These are phyloP conservation scores for Bambusicola thoracicus DNA, from an alignment of 2,113 vertebrate genomes.

Conservation along the genomic window DNA sequence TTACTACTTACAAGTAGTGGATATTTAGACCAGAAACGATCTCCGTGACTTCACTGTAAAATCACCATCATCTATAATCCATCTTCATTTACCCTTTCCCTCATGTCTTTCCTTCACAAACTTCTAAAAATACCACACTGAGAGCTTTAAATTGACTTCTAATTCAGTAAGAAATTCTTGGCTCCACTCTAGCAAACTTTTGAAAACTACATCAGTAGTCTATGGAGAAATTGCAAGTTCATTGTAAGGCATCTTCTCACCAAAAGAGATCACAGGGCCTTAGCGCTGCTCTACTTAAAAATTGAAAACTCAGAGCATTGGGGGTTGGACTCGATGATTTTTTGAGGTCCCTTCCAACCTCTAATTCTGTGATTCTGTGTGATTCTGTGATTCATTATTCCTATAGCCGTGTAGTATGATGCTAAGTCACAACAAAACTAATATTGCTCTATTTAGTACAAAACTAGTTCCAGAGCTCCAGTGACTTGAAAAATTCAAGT, in stretches of 20 bases:
- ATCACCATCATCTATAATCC: background rate
- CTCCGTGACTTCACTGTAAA: background rate
- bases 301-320: background rate
- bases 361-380: too few species aligned
- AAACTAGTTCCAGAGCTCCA: background rate
- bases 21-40: conserved; percentile 6
- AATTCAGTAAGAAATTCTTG: background rate
- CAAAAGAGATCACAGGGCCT: background rate
- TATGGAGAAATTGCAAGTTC: background rate
- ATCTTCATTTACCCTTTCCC: background rate
- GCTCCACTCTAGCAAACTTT: background rate
- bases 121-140: background rate
- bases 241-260: background rate
- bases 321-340: too few species aligned
- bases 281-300: background rate
- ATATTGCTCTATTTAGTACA: background rate
- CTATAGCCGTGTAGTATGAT: background rate
- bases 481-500: background rate
- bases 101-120: background rate
- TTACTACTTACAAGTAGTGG: background rate
- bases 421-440: background rate
- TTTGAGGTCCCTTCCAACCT: too few species aligned
- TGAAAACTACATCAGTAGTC: background rate
- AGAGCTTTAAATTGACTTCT: background rate
- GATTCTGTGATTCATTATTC: background rate